Evolutionary conservation across 1,140 invertebrate species (phyloP).

Genomic region (Drosophila pectinifera): DNA sequence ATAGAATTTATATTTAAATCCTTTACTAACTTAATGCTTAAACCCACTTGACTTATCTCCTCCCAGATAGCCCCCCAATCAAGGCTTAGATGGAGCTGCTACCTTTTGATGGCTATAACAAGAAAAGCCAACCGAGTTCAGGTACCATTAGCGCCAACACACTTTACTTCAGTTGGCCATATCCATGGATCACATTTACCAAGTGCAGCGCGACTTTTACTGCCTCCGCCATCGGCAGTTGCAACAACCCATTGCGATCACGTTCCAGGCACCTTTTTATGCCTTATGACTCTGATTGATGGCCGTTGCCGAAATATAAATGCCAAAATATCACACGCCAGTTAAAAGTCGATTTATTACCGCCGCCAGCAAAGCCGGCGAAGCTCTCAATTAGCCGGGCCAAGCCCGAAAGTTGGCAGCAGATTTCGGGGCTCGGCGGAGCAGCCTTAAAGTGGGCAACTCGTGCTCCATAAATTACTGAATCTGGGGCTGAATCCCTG

Average conservation of each 20-base stretch:
- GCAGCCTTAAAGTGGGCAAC: conserved; percentile 32
- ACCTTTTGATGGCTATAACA: neutral
- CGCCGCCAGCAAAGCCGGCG: conserved; percentile 32
- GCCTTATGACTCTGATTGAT: conserved; percentile 66
- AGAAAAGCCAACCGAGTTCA: neutral
- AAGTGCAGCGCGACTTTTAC: conserved; percentile 42
- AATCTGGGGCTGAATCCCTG: conserved; percentile 9
- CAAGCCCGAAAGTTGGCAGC: conserved; percentile 34
- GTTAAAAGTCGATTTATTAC: conserved; percentile 57
- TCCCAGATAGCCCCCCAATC: neutral
- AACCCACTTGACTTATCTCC: neutral
- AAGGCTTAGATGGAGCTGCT: neutral
- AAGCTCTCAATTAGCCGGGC: conserved; percentile 32
- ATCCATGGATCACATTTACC: conserved; percentile 28
- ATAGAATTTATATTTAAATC: too few relatives aligned
- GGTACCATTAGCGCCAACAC: conserved; percentile 22
- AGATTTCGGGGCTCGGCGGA: neutral
- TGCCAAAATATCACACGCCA: conserved; percentile 69
- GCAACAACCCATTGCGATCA: conserved; percentile 48
- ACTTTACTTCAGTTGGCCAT: conserved; percentile 18
- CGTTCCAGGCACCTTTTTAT: conserved; percentile 61
- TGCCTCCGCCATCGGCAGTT: conserved; percentile 15
- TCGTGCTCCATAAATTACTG: conserved; percentile 25
- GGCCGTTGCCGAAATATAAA: conserved; percentile 53
- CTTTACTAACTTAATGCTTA: too few relatives aligned